Evolutionary conservation across 2,113 vertebrate species (phyloP), one percentile per base, ranked within the genome.

Genomic region (Australoheros scitulus): DNA sequence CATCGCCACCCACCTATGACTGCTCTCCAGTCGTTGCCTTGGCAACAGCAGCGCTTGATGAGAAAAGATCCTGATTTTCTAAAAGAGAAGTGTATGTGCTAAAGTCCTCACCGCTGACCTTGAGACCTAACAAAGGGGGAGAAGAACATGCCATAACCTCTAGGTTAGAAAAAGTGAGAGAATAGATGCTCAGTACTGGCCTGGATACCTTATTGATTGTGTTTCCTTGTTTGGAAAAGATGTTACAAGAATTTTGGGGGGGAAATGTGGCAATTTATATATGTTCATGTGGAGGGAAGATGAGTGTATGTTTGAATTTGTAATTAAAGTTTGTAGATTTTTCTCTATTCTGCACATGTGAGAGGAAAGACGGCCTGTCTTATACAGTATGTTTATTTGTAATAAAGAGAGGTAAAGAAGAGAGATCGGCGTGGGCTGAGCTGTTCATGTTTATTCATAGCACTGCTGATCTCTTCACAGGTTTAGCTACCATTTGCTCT

Each of bases 381-480:
- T 59, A 65, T 81, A 34, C 32, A 34, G 32, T 34, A 68, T 80
- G 74, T 85, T 76, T 65, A 17, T 80, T 43, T 88, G 84, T 82
- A 41, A 82, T 84, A 80, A 85, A 65, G 47, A 84, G 77, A 84
- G 87, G 82, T 87, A 89, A 84, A 77, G 64, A 81, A 80, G 83
- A 77, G 81, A 80, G 34, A 80, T 79, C 18, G 18, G 85, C 86
- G 90, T 93, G 91, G 88, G 91, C 79, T 80, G 89, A 80, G 79
- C 50, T 47, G 68, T 85, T 93, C 90, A 93, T 92, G 91, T 94
- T 88, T 93, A 92, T 93, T 93, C 93, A 93, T 92, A 91, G 90
- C 77, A 1, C 43, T 47, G 84, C 68, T 91, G 88, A 93, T 91
- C 87, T 90, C 77, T 86, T 85, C 85, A 76, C 89, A 92, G 88